These are phyloP conservation scores for Centrocercus urophasianus DNA, from an alignment of 2,113 vertebrate species.

Conservation along the genomic window DNA sequence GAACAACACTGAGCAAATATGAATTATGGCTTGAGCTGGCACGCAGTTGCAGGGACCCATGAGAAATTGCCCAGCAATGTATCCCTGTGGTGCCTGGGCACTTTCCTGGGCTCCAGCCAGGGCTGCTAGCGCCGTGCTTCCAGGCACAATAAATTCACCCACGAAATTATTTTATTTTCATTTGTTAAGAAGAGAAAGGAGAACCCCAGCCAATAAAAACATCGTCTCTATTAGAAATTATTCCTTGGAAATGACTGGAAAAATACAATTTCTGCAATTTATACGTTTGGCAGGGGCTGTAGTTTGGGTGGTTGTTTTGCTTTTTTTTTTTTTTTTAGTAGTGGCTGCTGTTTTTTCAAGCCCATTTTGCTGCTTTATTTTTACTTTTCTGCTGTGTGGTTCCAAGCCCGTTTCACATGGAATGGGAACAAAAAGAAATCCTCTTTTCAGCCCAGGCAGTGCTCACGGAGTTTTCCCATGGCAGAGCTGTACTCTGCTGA, in stretches of 20 bases:
- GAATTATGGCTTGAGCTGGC: neutral
- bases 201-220: conserved; percentile 12
- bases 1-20: neutral
- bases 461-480: conserved; percentile 11
- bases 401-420: neutral
- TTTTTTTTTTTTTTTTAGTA: neutral
- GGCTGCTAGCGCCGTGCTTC: neutral
- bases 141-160: conserved; percentile 51
- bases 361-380: neutral
- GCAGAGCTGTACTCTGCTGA: neutral
- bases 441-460: neutral
- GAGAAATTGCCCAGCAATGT: neutral
- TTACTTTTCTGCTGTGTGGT: neutral
- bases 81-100: neutral
- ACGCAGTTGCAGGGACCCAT: neutral
- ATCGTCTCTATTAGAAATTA: conserved; percentile 30
- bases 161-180: neutral
- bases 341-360: neutral
- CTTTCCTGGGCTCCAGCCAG: neutral
- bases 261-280: conserved; percentile 20
- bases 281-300: neutral
- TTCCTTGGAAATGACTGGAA: conserved; percentile 41
- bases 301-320: neutral
- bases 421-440: neutral
- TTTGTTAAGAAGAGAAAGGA: conserved; percentile 29